Base-by-base conservation (phyloP, 2,113 vertebrate species). In the Callocephalon fimbriatum region DNA sequence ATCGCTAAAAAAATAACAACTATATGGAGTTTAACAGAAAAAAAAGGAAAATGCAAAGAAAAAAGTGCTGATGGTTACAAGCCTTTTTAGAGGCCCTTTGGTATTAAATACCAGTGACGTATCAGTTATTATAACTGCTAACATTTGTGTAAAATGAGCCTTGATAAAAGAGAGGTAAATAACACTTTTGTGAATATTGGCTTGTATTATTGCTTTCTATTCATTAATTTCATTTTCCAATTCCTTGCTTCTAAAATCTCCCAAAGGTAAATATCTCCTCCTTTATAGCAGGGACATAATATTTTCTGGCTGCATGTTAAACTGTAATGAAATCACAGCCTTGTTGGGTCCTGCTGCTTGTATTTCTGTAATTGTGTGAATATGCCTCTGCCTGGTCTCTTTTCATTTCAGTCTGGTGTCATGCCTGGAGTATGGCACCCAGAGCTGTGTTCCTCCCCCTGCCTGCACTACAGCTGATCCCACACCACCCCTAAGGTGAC, bases 191-290 rank as follows among this genome's bases (percentile, higher is more conserved):
- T 80, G 77, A 91, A 84, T 89, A 95, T 56, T 89, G 85, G 38
- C 71, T 81, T 51, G 19, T 66, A 65, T 68, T 96, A 90, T n/a
- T 96, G 88, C 94, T 94, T 94, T 77, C 77, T 82, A 66, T 73
- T 89, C 54, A 90, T 91, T 95, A 85, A 94, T 85, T 90, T 72
- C 20, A 51, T 92, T 95, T 97, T 92, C 93, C 79, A 93, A 42
- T 81, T 87, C 81, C 82, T 95, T 54, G 71, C 83, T 94, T 95
- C 80, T 95, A 47, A 80, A 91, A 80, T 32, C 61, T 95, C 85
- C 58, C 66, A 31, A 38, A 80, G 85, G 87, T 54, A 93, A 94
- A n/a, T 78, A 94, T 44, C 70, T 96, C 66, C 53, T 83, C 63
- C 32, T 71, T 88, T 61, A 71, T 47, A 70, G 59, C 63, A 51